Evolutionary conservation across 2,113 vertebrate genomes (phyloP).

Genomic region (Tachysurus fulvidraco): DNA sequence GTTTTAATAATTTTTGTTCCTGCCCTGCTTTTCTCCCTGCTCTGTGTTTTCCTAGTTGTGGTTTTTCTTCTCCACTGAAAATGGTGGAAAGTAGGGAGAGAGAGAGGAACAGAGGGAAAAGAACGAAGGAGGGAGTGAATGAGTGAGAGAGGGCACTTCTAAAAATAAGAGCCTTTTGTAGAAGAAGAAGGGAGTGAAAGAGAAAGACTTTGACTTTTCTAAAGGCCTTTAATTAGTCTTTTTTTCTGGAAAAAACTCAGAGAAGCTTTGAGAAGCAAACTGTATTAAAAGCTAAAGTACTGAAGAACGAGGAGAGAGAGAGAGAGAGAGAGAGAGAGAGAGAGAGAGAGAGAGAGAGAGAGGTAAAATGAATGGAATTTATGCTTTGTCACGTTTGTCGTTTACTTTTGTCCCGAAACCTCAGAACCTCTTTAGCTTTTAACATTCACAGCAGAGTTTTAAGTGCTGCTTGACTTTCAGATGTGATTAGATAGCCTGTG

Average conservation of each 20-base stretch:
- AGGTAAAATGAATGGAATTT: background rate
- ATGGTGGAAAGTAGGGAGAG: background rate
- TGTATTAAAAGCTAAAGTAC: background rate
- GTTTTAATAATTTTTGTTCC: conserved; percentile 1
- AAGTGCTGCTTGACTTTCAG: conserved; percentile 37
- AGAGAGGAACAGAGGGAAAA: background rate
- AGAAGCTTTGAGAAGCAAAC: conserved; percentile 8
- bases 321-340: background rate
- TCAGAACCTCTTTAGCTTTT: conserved; percentile 19
- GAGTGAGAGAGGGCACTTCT: conserved; percentile 31
- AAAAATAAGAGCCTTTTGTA: conserved; percentile 50
- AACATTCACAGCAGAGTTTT: conserved; percentile 4
- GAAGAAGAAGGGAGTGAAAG: conserved; percentile 2
- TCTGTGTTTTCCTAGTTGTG: background rate
- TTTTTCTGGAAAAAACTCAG: conserved; percentile 15
- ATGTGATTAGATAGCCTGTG: conserved; percentile 37
- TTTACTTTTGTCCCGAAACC: conserved; percentile 19
- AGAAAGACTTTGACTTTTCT: conserved; percentile 18
- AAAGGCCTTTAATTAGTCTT: conserved; percentile 28
- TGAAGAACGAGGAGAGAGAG: background rate
- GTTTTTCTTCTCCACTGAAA: background rate
- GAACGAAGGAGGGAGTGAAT: background rate
- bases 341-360: conserved; percentile 21
- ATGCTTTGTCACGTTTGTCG: conserved; percentile 22
- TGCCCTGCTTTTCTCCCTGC: background rate